phyloP scores from a whole-genome alignment of 2,113 vertebrate species.

The Melanotaenia duboulayi region DNA sequence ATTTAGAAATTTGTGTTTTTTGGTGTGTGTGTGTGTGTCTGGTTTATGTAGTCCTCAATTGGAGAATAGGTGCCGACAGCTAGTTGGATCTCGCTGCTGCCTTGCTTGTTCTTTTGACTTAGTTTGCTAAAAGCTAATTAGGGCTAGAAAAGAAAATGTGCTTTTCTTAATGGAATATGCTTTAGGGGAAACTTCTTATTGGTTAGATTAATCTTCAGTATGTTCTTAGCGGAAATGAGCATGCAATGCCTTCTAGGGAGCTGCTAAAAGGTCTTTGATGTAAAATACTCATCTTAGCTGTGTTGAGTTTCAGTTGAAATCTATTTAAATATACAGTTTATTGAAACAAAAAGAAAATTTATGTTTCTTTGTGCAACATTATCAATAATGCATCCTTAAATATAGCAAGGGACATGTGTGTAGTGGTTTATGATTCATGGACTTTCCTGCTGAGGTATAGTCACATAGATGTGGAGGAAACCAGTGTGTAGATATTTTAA shows the following conservation, averaged over 20 bases:
- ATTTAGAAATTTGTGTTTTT: neutral
- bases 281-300: neutral
- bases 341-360: neutral
- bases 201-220: conserved; percentile 5
- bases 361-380: neutral
- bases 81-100: neutral
- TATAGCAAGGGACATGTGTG: neutral
- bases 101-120: neutral
- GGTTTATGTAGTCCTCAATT: neutral
- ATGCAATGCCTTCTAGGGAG: neutral
- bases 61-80: neutral
- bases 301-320: neutral
- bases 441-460: neutral
- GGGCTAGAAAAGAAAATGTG: neutral
- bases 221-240: neutral
- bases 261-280: neutral
- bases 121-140: neutral
- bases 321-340: neutral
- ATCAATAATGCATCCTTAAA: too few relatives aligned
- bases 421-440: neutral
- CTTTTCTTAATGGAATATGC: neutral
- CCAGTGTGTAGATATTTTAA: too few relatives aligned
- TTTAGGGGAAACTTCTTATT: neutral
- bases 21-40: neutral
- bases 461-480: neutral